Evolutionary conservation across 2,113 vertebrate genomes (phyloP), one percentile per base, ranked within the genome.

Genomic region (Triplophysa dalaica): DNA sequence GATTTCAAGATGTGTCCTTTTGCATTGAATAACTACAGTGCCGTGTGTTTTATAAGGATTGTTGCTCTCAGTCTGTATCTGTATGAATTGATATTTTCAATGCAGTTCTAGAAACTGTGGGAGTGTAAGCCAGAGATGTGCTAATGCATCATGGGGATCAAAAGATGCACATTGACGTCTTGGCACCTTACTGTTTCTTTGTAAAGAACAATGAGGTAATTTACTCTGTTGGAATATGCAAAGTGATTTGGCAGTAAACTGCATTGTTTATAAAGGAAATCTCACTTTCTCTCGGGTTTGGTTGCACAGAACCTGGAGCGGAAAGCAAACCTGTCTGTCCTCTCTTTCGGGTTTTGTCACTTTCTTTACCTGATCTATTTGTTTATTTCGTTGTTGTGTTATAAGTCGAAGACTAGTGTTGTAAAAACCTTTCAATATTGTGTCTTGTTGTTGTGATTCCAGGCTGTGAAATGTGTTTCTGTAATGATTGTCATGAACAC

Each of bases 141-240:
- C 66, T 50, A 48, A 50, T 48, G 43, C 45, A 26, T 69, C 65
- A 45, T 24, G 65, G 16, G 41, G 41, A n/a, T 22, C 41, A 22
- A 48, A 68, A 48, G 41, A 21, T 26, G 43, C 22, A 52, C 22
- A 16, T 17, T 26, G 45, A 26, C 14, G 21, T 69, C 22, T 26
- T 69, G n/a, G 21, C 50, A 45, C 24, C n/a, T 22, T 68, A 21
- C n/a, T 21, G 38, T 45, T 21, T 21, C 9, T 13, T 13, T 0
- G 61, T 8, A 8, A 2, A 24, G 61, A 13, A 62, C 61, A 62
- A 43, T 5, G 33, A 6, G 3, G 5, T 43, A 66, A 43, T n/a
- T 66, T 41, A 66, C 17, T 43, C 64, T 43, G 66, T 26, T 50
- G 21, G 43, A 69, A 10, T 45, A 67, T 67, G 41, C n/a, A 69